These are phyloP conservation scores for Oscheius sp. DNA, from an alignment of 2,888 invertebrate genomes.

Conservation along the genomic window DNA sequence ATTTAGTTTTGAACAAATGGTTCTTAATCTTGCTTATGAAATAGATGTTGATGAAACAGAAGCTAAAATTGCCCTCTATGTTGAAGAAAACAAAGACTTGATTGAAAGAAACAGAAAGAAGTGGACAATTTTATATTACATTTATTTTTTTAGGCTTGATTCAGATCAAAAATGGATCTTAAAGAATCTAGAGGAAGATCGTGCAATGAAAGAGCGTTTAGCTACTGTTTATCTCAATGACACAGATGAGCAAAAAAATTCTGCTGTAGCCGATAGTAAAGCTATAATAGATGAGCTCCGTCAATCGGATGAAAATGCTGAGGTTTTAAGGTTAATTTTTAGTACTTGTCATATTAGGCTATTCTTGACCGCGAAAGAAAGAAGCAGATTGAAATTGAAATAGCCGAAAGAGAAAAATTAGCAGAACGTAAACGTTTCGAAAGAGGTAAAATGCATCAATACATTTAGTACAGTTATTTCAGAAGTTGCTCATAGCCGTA, in stretches of 20 bases:
- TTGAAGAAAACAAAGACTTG: conserved; percentile 54
- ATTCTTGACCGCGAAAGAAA: conserved; percentile 76
- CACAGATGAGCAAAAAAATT: conserved; percentile 39
- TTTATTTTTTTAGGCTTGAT: conserved; percentile 47
- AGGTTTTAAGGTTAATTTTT: conserved; percentile 72
- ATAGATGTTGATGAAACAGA: conserved; percentile 58
- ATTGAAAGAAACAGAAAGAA: conserved; percentile 66
- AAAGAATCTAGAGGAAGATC: conserved; percentile 72
- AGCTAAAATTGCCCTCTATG: conserved; percentile 57
- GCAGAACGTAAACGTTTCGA: conserved; percentile 74
- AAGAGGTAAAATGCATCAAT: background rate
- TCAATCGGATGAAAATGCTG: conserved; percentile 89
- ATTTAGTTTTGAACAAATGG: conserved; percentile 50
- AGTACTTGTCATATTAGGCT: conserved; percentile 32
- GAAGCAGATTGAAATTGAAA: conserved; percentile 74
- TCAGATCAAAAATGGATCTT: conserved; percentile 78
- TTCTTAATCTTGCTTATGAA: conserved; percentile 61
- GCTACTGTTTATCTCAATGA: conserved; percentile 39
- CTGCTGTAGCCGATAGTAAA: conserved; percentile 71
- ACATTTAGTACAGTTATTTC: background rate
- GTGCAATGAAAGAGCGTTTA: conserved; percentile 47
- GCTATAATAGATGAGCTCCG: conserved; percentile 93
- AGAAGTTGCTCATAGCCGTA: conserved; percentile 43
- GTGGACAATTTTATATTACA: conserved; percentile 5
- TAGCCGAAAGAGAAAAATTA: conserved; percentile 70